These are phyloP conservation scores for Chionoecetes opilio DNA, from an alignment of 1,140 invertebrate genomes.

Conservation along the genomic window DNA sequence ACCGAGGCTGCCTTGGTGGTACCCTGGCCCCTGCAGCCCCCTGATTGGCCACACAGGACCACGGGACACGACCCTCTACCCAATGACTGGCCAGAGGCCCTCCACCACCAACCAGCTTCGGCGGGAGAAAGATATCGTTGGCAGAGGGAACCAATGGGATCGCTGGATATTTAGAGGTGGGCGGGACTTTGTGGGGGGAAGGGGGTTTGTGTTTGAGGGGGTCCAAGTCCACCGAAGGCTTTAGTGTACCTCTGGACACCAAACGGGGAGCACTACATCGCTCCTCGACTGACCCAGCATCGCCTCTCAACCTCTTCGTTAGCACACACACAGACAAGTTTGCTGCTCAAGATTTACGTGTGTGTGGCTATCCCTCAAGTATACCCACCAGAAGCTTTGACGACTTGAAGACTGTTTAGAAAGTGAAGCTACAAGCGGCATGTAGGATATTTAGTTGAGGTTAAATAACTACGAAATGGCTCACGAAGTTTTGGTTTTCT, in stretches of 20 bases:
- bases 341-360: neutral
- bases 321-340: neutral
- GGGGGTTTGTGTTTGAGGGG: constrained; percentile 76
- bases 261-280: constrained; percentile 64
- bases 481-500: neutral
- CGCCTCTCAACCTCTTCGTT: neutral
- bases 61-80: constrained; percentile 6
- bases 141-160: constrained; percentile 67
- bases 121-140: constrained; percentile 64
- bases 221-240: constrained; percentile 74
- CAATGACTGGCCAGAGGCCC: constrained; percentile 39
- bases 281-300: constrained; percentile 13
- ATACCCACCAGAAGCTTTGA: neutral
- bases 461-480: neutral
- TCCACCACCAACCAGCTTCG: constrained; percentile 52
- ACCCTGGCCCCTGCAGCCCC: constrained; percentile 27
- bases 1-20: neutral
- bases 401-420: neutral
- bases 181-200: constrained; percentile 65
- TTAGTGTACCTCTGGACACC: constrained; percentile 62
- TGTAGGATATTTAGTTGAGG: neutral
- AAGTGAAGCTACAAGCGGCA: neutral
- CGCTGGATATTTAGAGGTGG: constrained; percentile 71
- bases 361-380: neutral
- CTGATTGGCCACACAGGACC: constrained; percentile 51